Base-by-base conservation (phyloP, 1,140 invertebrate species). In the Lethrus apterus region DNA sequence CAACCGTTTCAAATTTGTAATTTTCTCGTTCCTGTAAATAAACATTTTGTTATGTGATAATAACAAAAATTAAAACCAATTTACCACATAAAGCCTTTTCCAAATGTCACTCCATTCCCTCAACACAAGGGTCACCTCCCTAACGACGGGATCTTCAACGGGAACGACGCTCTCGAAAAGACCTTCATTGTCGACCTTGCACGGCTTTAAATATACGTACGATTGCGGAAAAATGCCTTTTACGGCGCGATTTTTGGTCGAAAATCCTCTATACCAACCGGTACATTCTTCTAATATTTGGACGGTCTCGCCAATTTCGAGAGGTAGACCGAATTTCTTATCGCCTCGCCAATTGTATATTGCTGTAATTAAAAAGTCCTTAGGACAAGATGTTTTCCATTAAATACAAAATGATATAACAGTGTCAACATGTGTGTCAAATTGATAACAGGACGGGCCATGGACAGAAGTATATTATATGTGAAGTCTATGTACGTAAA, bases 91-190 rank as follows among this genome's bases (percentile, higher is more conserved):
- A 9, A 93, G 72, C 46, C 80, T 81, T 62, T 93, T 93, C 91
- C 91, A 94, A 46, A 93, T 85, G 50, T 82, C 70, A 18, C 82
- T 86, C 93, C 93, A 97, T 81, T 97, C 93, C 64, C 90, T 71
- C 8, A 95, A 71, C 0, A 94, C 91, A 44, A 85, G 75, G 2
- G 89, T 88, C n/a, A 93, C 88, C 70, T 95, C 91, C 33, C 80
- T 74, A 0, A 93, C 86, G n/a, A 92, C 81, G 1, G 85, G 78
- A 72, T 94, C 90, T 62, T 92, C 89, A n/a, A 81, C 56, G 13
- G 82, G 79, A 46, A 77, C 75, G 5, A 84, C 76, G 18, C 77
- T 80, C 64, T 84, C 81, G 64, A 77, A 81, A 20, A 77, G 66
- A 63, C 81, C 80, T 65, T 83, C 80, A 69, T 82, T 83, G 56